Conservation (phyloP, 2,797 vertebrate genomes). For the Pygocentrus nattereri region DNA sequence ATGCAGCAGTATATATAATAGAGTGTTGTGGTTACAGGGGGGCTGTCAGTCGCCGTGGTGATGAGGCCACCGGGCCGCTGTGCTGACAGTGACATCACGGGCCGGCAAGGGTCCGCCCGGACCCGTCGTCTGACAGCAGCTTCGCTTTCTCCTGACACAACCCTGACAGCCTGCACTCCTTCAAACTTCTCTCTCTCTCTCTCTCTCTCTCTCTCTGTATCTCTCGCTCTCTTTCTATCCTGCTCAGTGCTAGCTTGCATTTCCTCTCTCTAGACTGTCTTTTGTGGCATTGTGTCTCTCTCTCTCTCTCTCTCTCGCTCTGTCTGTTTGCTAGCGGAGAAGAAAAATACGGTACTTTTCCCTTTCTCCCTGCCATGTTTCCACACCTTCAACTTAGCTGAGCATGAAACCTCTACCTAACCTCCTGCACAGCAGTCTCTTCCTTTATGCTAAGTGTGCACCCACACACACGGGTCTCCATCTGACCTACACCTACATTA, state of each 20-base stretch:
- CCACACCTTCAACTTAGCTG: conserved; percentile 35
- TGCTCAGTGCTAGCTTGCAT: not conserved
- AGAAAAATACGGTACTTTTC: not conserved
- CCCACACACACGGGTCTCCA: not conserved
- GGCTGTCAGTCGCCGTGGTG: conserved; percentile 53
- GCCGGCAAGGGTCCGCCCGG: conserved; percentile 53
- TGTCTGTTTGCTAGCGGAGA: conserved; percentile 29
- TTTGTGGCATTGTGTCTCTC: not conserved
- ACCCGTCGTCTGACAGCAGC: conserved; percentile 49
- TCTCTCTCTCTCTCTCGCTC: not conserved
- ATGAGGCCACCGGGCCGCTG: conserved; percentile 50
- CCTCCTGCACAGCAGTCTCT: conserved; percentile 17
- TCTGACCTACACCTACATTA: not conserved
- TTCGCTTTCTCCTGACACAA: conserved; percentile 49
- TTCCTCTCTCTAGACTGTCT: not conserved
- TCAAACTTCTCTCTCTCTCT: conserved; percentile 24
- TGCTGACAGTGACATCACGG: conserved; percentile 62
- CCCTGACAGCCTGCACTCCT: conserved; percentile 45
- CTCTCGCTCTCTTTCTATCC: conserved; percentile 16
- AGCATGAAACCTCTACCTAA: conserved; percentile 27
- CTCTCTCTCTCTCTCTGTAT: conserved; percentile 13
- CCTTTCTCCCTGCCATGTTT: not conserved
- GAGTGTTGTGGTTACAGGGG: conserved; percentile 28
- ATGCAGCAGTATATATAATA: conserved; percentile 52
- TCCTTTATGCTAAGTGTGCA: not conserved